Conservation (phyloP, 2,797 vertebrate species). For the Hozukius guyotensis region DNA sequence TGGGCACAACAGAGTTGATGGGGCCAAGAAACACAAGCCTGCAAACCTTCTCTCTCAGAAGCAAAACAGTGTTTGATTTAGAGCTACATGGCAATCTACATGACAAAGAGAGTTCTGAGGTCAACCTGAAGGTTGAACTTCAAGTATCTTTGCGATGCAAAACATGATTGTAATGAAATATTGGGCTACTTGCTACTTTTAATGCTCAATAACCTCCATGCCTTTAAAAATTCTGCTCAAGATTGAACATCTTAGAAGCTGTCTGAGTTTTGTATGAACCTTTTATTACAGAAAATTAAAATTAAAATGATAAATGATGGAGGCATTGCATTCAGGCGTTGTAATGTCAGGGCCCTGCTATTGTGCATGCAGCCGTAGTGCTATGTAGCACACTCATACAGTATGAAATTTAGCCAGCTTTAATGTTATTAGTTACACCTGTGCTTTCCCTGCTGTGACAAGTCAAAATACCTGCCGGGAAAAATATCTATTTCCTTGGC, state of each 20-base stretch:
- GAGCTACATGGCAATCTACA: not conserved
- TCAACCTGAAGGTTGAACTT: not conserved
- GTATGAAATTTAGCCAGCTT: not conserved
- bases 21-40: not conserved
- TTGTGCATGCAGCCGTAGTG: not conserved
- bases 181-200: not conserved
- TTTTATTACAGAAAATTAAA: not conserved
- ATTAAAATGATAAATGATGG: not conserved
- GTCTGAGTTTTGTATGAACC: not conserved
- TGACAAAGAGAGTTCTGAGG: not conserved
- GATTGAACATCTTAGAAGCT: not conserved
- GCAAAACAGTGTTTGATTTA: not conserved
- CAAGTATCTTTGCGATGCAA: not conserved
- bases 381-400: not conserved
- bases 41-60: not conserved
- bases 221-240: not conserved
- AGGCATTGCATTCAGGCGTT: not conserved
- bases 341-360: not conserved
- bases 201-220: not conserved
- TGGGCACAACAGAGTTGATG: not conserved
- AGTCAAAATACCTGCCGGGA: not conserved
- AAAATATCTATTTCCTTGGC: not conserved
- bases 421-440: slow-evolving; percentile 13
- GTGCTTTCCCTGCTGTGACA: not conserved
- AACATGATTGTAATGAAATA: not conserved